These are phyloP conservation scores for Drosophila tripunctata DNA, from an alignment of 2,888 invertebrate genomes.

Conservation along the genomic window DNA sequence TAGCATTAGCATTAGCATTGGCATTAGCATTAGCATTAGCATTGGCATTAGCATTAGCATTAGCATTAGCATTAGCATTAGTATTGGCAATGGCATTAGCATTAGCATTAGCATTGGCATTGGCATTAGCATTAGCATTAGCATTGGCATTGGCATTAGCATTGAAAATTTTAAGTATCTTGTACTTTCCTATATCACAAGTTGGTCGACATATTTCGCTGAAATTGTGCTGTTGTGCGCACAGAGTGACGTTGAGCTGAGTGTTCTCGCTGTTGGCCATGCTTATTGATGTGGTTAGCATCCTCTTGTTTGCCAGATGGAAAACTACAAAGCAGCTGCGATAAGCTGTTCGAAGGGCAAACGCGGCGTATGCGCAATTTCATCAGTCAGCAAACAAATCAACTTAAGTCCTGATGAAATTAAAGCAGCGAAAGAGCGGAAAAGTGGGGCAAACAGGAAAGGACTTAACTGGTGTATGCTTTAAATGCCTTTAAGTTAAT, in stretches of 20 bases:
- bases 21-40: too few species aligned
- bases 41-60: neutral
- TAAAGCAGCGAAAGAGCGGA: conserved; percentile 23
- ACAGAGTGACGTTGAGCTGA: neutral
- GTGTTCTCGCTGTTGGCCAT: neutral
- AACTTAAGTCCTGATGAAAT: conserved; percentile 64
- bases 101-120: neutral
- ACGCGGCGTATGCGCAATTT: conserved; percentile 53
- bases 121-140: neutral
- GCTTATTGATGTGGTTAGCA: conserved; percentile 42
- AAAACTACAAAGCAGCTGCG: conserved; percentile 30
- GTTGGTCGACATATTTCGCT: neutral
- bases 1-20: neutral
- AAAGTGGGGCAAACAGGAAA: neutral
- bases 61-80: neutral
- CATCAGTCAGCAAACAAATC: conserved; percentile 49
- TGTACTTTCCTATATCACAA: neutral
- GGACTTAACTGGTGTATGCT: conserved; percentile 3
- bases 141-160: neutral
- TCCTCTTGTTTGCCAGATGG: conserved; percentile 13
- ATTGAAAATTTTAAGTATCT: too few species aligned
- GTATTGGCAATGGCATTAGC: neutral
- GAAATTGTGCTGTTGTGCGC: conserved; percentile 1
- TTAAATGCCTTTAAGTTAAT: conserved; percentile 61
- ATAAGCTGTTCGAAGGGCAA: conserved; percentile 28